Evolutionary conservation across 2,113 vertebrate genomes (phyloP), one percentile per base, ranked within the genome.

Genomic region (Columbina picui): DNA sequence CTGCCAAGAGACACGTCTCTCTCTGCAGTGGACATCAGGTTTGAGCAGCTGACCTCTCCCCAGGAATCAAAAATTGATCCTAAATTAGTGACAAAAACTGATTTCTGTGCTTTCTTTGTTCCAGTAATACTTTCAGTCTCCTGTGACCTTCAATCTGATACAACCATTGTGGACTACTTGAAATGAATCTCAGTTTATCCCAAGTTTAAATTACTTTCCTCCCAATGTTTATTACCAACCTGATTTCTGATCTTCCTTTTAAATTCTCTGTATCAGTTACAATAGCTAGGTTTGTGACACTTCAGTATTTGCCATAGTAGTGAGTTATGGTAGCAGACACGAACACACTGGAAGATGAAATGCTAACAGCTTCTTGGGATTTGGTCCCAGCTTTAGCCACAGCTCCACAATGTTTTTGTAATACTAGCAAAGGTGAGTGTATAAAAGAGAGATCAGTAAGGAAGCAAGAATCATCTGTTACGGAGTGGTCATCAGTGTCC

Each of bases 91-190:
- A 14, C 61, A 68, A 85, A 89, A 81, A 81, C 26, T 73, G 3
- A 73, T 89, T 91, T 94, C 89, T 94, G 73, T 43, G 64, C 34
- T 91, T 92, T 13, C 23, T 90, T 95, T 90, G 29, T 93, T 87
- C 36, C 41, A 76, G 39, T 47, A 69, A 49, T 70, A 61, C 52
- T 89, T 92, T 71, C 63, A 61, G 56, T 57, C 60, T 85, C 50
- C 64, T 74, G 26, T 71, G 57, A 74, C 56, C 55, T 91, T 89
- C 47, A 74, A 81, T 64, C 29, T 69, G 57, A 86, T 75, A 79
- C 20, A 88, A 89, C 26, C 12, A 56, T 83, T 87, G 56, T 56
- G 38, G 60, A 71, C 84, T 27, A 73, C 79, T 84, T 84, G 49
- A 89, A 90, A 69, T 83, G 69, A 47, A 45, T 74, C 3, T 57